Conservation (phyloP, 2,797 vertebrate species). For the Cheirogaleus major region DNA sequence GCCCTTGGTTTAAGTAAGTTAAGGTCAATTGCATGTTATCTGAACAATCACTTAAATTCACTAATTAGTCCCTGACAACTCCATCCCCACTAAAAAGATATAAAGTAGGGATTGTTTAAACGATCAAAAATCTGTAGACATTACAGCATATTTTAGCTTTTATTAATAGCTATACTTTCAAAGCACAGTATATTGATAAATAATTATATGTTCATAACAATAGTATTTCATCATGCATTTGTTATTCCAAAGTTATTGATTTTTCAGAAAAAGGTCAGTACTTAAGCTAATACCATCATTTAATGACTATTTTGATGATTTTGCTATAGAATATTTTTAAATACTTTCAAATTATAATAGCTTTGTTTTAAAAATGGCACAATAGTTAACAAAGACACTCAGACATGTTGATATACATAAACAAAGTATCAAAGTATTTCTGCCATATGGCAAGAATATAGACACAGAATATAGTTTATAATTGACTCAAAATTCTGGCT, state of each 20-base stretch:
- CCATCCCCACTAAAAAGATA: background rate
- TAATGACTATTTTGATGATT: background rate
- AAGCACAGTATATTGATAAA: background rate
- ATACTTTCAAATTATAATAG: slow-evolving; percentile 46
- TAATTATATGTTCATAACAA: background rate
- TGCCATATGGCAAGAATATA: background rate
- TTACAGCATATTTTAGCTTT: background rate
- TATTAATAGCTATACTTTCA: background rate
- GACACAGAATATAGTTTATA: background rate
- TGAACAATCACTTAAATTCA: slow-evolving; percentile 27
- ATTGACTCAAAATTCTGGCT: background rate
- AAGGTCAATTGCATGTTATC: background rate
- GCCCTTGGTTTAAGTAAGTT: background rate
- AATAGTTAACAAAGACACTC: slow-evolving; percentile 8
- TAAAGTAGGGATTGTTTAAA: background rate
- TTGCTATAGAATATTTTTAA: background rate
- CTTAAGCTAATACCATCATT: background rate
- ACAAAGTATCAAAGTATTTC: background rate
- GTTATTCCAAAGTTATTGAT: background rate
- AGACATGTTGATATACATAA: background rate
- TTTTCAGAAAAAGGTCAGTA: background rate
- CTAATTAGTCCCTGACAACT: background rate
- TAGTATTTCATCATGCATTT: background rate
- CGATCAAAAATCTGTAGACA: background rate
- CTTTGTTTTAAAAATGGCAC: slow-evolving; percentile 4